Conservation (phyloP, 2,113 vertebrate genomes). For the Channa maculata region DNA sequence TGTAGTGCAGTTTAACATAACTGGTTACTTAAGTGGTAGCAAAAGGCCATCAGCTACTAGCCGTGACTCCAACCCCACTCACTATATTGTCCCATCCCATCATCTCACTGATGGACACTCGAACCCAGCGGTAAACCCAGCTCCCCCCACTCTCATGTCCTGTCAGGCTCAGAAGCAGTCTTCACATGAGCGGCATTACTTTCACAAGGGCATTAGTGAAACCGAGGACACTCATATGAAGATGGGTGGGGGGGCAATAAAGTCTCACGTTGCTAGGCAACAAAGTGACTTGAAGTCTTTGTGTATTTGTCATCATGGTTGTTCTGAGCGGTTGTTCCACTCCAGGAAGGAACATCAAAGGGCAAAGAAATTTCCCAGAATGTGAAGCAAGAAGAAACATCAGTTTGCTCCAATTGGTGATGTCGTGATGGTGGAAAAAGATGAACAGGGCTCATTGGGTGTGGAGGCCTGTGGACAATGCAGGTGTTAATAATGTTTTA, state of each 20-base stretch:
- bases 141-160: constrained; percentile 29
- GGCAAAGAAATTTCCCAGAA: constrained; percentile 53
- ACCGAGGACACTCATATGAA: not conserved
- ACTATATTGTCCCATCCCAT: constrained; percentile 19
- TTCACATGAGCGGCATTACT: constrained; percentile 35
- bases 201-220: constrained; percentile 24
- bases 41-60: constrained; percentile 23
- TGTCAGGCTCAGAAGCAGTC: constrained; percentile 52
- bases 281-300: constrained; percentile 55
- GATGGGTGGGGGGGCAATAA: constrained; percentile 5
- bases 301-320: constrained; percentile 54
- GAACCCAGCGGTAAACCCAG: constrained; percentile 41
- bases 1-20: constrained; percentile 17
- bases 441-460: constrained; percentile 6
- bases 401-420: constrained; percentile 56
- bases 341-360: constrained; percentile 65
- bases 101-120: constrained; percentile 58
- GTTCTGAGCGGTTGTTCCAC: constrained; percentile 22
- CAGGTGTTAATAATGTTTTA: constrained; percentile 55
- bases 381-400: constrained; percentile 57
- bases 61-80: constrained; percentile 28
- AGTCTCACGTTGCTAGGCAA: constrained; percentile 63
- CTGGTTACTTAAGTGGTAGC: constrained; percentile 30
- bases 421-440: constrained; percentile 36
- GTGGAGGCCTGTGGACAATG: constrained; percentile 34